Evolutionary conservation across 2,797 vertebrate genomes (phyloP).

Genomic region (Rhabdophis nuchalis): DNA sequence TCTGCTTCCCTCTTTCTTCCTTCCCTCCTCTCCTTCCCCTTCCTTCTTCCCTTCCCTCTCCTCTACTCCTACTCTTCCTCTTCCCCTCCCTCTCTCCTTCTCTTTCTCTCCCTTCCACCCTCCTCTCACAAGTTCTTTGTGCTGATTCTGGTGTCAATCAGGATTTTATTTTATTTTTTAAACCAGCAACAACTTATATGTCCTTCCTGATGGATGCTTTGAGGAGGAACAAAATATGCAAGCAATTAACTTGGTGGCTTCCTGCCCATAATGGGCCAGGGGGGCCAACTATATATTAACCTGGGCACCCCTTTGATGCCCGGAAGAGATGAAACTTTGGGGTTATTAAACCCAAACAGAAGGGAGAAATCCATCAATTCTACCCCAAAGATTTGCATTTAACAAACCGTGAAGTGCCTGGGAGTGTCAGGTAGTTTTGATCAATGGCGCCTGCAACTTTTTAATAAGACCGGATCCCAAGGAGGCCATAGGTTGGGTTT

Average conservation of each 20-base stretch:
- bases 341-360: constrained; percentile 14
- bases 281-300: not conserved
- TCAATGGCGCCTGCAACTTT: constrained; percentile 25
- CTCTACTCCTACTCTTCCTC: no score
- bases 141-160: not conserved
- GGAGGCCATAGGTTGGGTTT: no score
- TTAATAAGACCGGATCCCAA: constrained; percentile 20
- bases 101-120: no score
- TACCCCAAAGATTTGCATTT: constrained; percentile 4
- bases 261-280: constrained; percentile 1
- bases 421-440: not conserved
- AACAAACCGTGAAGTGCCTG: not conserved
- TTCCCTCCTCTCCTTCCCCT: no score
- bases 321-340: not conserved
- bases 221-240: constrained; percentile 23
- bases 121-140: not conserved
- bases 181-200: not conserved
- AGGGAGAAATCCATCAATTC: constrained; percentile 25
- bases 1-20: no score
- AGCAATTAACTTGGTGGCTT: constrained; percentile 23
- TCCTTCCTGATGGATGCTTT: not conserved
- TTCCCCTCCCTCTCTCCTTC: no score
- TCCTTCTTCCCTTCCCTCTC: no score
- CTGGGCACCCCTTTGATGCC: constrained; percentile 2
- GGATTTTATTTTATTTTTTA: constrained; percentile 6